Base-by-base conservation (phyloP, 2,113 vertebrate genomes). In the Mirounga angustirostris region DNA sequence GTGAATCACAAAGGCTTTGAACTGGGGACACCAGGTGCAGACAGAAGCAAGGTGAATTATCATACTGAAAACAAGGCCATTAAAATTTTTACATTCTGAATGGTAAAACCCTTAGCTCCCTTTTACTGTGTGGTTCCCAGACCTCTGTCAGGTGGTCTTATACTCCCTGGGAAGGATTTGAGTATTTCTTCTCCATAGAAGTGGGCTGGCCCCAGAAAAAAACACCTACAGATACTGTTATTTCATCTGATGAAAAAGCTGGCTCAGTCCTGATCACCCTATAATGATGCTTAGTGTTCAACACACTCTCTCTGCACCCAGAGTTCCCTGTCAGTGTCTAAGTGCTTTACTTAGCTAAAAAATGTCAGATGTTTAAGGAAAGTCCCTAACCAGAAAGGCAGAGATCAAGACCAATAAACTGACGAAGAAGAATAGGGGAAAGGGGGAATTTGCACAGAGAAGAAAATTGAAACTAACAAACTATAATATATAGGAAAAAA, bases 391-490 rank as follows among this genome's bases (percentile, higher is more conserved):
- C 4, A 22, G 43, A 87, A 82, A 91, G 33, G 50, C 54, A 71
- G 13, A 71, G 26, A 89, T 82, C 56, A 67, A 82, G 82, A 71
- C 71, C 67, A 94, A 52, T 16, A 40, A 65, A 92, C 30, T 14
- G 10, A 71, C 52, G 36, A 18, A 79, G 19, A 73, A 69, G 40
- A 73, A 71, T 7, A 59, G 7, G 22, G 13, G 59, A 54, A 91
- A 46, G 2, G 15, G 8, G 28, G 9, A 78, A 69, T 19, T 61
- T 83, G 3, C 10, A 26, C 9, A 76, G 36, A 81, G 33, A 61
- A 91, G 24, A 92, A 92, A 89, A 71, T 4, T 61, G 21, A 71
- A 92, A 88, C 76, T 87, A 67, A 83, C 30, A 78, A 76, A 67
- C 8, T 28, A 10, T 21, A 83, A 78, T 65, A 65, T 65, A 65